Conservation (phyloP, 2,888 invertebrate genomes). For the Eristalis arbustorum region DNA sequence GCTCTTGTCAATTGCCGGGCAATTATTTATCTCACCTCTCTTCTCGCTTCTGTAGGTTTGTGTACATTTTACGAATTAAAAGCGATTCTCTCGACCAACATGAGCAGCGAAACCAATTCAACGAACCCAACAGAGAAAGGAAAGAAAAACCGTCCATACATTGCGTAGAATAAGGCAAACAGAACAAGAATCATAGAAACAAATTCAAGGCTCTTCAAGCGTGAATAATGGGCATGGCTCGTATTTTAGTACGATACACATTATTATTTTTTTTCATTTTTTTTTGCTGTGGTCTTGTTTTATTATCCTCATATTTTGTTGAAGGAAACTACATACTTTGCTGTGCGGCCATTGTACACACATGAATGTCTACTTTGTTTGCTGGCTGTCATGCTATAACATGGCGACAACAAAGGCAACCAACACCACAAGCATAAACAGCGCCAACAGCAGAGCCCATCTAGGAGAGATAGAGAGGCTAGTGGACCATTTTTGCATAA, state of each 20-base stretch:
- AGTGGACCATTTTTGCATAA: conserved; percentile 55
- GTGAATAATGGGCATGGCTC: conserved; percentile 61
- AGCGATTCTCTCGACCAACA: conserved; percentile 18
- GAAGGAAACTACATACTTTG: conserved; percentile 8
- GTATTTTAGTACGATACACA: conserved; percentile 34
- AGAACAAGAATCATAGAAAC: conserved; percentile 1
- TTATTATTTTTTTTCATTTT: conserved; percentile 25
- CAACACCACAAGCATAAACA: background rate
- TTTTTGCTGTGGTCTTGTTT: conserved; percentile 20
- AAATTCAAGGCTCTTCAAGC: conserved; percentile 55
- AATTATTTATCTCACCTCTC: background rate
- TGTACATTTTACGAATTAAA: conserved; percentile 27
- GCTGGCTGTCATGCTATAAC: conserved; percentile 26
- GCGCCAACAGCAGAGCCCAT: background rate
- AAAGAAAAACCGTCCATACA: background rate
- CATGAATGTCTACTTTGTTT: conserved; percentile 14
- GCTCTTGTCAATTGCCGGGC: background rate
- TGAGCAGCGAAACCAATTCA: conserved; percentile 26
- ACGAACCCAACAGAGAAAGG: conserved; percentile 11
- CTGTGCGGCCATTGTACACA: background rate
- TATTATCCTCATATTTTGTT: conserved; percentile 2
- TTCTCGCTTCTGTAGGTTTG: background rate
- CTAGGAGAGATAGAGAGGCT: background rate
- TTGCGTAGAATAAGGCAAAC: background rate
- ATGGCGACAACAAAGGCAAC: conserved; percentile 16